phyloP scores from a whole-genome alignment of 2,797 vertebrate genomes.

The Lagorchestes hirsutus region DNA sequence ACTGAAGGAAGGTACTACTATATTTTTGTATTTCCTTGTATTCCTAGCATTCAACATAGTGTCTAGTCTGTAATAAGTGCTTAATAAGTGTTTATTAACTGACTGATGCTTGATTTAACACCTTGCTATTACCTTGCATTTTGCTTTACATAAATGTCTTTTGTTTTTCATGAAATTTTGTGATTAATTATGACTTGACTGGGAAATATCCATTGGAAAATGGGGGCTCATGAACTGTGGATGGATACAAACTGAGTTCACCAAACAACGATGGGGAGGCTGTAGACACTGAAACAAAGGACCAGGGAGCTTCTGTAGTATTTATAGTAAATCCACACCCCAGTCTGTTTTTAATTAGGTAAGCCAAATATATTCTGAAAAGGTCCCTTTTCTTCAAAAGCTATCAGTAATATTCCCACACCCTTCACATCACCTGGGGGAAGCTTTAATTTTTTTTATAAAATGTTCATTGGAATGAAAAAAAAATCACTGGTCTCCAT shows the following conservation, averaged over 20 bases:
- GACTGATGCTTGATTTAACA: background rate
- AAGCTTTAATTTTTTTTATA: background rate
- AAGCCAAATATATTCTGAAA: background rate
- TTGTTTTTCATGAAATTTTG: background rate
- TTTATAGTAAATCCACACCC: background rate
- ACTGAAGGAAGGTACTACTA: background rate
- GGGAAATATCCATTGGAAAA: background rate
- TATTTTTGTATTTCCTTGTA: background rate
- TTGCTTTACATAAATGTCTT: background rate
- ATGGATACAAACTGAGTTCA: background rate
- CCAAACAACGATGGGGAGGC: background rate
- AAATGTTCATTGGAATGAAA: background rate
- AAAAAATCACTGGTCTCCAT: background rate
- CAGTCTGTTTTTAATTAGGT: background rate
- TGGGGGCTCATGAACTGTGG: background rate
- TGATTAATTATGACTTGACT: background rate
- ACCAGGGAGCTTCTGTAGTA: constrained; percentile 12
- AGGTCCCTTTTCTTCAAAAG: background rate
- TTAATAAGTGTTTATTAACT: background rate
- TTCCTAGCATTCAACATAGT: background rate
- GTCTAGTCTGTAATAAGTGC: background rate
- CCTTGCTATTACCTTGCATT: background rate
- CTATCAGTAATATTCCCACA: background rate
- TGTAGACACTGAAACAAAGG: background rate
- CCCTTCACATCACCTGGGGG: background rate